Evolutionary conservation across 2,888 invertebrate species (phyloP).

Genomic region (Himalopsyche japonica): DNA sequence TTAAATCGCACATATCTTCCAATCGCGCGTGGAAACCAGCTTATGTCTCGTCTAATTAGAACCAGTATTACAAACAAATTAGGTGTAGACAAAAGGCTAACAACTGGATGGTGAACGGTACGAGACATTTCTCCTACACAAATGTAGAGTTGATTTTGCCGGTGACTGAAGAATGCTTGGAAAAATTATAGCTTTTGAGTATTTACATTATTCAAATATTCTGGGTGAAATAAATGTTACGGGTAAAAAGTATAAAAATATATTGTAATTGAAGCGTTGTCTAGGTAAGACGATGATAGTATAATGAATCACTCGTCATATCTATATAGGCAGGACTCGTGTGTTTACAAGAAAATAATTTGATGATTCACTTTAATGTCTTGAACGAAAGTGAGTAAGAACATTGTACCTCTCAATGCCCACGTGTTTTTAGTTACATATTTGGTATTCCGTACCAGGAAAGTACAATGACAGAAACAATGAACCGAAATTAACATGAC

Average conservation of each 20-base stretch:
- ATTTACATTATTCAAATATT: no score
- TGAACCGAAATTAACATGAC: neutral
- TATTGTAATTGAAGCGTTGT: neutral
- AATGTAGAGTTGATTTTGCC: no score
- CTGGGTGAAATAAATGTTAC: no score
- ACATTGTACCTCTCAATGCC: neutral
- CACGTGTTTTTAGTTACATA: neutral
- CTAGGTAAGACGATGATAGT: neutral
- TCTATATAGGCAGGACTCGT: neutral
- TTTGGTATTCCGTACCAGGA: neutral
- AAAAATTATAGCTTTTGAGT: no score
- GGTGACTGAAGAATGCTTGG: no score
- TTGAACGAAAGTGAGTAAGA: neutral
- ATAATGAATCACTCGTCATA: neutral
- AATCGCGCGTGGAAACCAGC: no score
- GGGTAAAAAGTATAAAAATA: neutral
- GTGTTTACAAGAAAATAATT: neutral
- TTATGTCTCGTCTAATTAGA: no score
- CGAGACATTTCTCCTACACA: no score
- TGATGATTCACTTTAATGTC: neutral
- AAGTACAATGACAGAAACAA: neutral
- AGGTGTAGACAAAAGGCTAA: no score
- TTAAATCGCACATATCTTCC: no score
- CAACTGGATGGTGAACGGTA: no score
- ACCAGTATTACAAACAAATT: no score